phyloP scores from a whole-genome alignment of 2,888 invertebrate species.

The Horisme vitalbata region DNA sequence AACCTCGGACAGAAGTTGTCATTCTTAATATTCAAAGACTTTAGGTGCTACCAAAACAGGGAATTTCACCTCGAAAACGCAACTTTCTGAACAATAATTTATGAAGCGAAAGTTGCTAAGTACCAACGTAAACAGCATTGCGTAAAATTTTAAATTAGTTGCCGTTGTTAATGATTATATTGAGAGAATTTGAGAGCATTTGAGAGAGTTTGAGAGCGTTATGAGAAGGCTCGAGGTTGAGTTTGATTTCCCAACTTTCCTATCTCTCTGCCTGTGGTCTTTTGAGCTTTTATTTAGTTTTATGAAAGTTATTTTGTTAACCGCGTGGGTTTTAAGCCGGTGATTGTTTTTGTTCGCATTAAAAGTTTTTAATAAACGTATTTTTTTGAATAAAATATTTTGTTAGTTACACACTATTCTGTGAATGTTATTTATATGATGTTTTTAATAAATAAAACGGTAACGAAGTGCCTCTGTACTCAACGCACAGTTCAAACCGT shows the following conservation, averaged over 20 bases:
- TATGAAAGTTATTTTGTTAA: not conserved
- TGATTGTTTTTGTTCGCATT: too few species aligned
- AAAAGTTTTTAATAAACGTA: too few species aligned
- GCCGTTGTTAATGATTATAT: not conserved
- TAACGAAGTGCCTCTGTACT: too few species aligned
- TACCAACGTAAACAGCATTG: slow-evolving; percentile 1
- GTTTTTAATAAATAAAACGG: too few species aligned
- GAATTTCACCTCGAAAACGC: not conserved
- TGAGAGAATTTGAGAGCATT: not conserved
- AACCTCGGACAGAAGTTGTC: too few species aligned
- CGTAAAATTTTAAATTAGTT: slow-evolving; percentile 8
- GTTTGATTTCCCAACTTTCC: not conserved
- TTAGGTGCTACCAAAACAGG: not conserved
- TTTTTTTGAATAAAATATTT: too few species aligned
- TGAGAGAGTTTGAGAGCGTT: slow-evolving; percentile 1
- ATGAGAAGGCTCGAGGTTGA: not conserved
- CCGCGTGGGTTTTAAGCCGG: too few species aligned
- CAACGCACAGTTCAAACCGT: too few species aligned
- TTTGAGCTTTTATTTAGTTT: not conserved
- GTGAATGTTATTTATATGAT: too few species aligned
- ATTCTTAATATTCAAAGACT: too few species aligned
- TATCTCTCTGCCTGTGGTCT: not conserved
- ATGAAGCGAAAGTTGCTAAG: slow-evolving; percentile 4
- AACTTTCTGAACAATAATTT: slow-evolving; percentile 8
- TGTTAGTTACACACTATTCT: too few species aligned